Percentiles rank a stretch among this genome's conserved stretches.
Conservation (phyloP, 1,140 invertebrate species). For the Heliconius himera region DNA sequence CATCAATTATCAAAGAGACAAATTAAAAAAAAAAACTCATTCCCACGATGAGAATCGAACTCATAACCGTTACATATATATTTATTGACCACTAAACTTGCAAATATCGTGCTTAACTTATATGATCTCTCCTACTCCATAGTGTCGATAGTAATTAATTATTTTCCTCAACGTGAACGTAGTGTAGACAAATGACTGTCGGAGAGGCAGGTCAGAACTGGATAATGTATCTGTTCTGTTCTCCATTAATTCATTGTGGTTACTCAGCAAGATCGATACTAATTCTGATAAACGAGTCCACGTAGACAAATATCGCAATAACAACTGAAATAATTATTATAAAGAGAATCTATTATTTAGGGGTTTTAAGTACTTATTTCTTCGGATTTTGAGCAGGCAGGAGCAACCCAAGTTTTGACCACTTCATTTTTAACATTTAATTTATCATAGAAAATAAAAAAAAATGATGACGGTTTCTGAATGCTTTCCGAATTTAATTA, state of each 20-base stretch:
- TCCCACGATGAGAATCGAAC: no score
- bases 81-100: neutral
- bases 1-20: no score
- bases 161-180: slow-evolving; percentile 52
- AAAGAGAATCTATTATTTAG: neutral
- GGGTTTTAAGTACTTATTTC: no score
- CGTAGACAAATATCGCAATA: slow-evolving; percentile 2
- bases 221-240: slow-evolving; percentile 72
- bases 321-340: neutral
- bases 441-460: no score
- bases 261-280: slow-evolving; percentile 61
- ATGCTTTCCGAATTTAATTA: no score
- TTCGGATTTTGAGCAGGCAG: no score
- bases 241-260: slow-evolving; percentile 68
- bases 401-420: no score
- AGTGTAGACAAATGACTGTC: slow-evolving; percentile 66
- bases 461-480: no score
- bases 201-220: slow-evolving; percentile 62
- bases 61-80: no score
- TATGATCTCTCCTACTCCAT: slow-evolving; percentile 20
- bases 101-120: neutral
- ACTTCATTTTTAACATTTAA: no score
- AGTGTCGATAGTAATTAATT: slow-evolving; percentile 64
- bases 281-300: slow-evolving; percentile 35
- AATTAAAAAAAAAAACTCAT: no score